A percentile compares a stretch with the other conserved stretches of the same genome.
These are phyloP conservation scores for Furcifer pardalis DNA, from an alignment of 2,797 vertebrate species.

Conservation along the genomic window DNA sequence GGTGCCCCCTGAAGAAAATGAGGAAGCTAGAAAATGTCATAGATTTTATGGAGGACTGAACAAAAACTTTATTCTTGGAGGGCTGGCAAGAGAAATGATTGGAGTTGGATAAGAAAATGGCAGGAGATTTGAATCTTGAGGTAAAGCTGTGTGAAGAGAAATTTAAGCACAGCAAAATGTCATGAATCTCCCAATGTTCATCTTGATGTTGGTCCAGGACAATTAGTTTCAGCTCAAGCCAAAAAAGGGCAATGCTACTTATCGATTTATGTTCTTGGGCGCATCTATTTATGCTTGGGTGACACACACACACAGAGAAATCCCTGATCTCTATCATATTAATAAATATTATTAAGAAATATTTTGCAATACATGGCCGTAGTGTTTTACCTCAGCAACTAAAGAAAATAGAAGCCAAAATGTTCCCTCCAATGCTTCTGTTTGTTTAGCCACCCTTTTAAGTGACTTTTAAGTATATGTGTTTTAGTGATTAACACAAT, in stretches of 20 bases:
- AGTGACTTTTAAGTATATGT: too few relatives aligned
- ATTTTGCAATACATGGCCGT: too few relatives aligned
- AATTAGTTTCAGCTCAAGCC: background rate
- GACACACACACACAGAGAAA: too few relatives aligned
- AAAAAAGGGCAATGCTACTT: background rate
- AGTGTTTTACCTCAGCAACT: too few relatives aligned
- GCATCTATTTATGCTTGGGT: background rate
- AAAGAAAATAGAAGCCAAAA: too few relatives aligned
- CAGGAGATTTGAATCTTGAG: slow-evolving; percentile 61
- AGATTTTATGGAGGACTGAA: background rate
- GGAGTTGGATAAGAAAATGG: slow-evolving; percentile 48
- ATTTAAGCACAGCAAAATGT: slow-evolving; percentile 24
- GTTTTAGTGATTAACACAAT: too few relatives aligned
- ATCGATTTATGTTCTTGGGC: too few relatives aligned
- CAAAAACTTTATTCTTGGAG: background rate
- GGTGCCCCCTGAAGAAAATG: background rate
- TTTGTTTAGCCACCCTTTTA: too few relatives aligned
- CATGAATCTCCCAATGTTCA: background rate
- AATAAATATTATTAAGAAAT: too few relatives aligned
- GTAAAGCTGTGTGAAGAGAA: slow-evolving; percentile 59
- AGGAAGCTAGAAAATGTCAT: slow-evolving; percentile 9
- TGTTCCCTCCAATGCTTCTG: too few relatives aligned
- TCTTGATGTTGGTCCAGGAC: background rate
- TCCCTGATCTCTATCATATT: too few relatives aligned
- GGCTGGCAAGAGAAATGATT: background rate